A percentile compares a stretch with the other conserved stretches of the same genome.
Conservation (phyloP, 37 sponge, comb jelly and placozoan species). For the Spongilla lacustris region DNA sequence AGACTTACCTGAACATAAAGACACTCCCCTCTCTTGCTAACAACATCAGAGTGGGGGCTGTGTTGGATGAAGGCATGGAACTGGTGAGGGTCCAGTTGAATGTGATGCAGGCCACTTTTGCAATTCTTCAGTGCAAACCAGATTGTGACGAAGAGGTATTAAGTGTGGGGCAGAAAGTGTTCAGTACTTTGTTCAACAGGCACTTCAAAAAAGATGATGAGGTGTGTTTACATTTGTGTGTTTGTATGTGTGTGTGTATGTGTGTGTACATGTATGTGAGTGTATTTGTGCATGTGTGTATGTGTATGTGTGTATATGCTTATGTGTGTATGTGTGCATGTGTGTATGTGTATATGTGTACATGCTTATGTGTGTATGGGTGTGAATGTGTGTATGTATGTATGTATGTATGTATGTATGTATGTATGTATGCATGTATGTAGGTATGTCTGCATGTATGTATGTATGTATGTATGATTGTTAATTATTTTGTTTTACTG, state of each 20-base stretch:
- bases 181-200: slow-evolving; percentile 39
- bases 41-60: neutral
- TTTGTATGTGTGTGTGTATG: neutral
- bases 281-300: neutral
- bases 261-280: neutral
- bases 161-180: slow-evolving; percentile 19
- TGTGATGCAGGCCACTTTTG: slow-evolving; percentile 56
- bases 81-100: slow-evolving; percentile 25
- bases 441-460: no score
- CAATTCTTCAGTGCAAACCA: slow-evolving; percentile 21
- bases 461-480: no score
- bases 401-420: neutral
- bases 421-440: neutral
- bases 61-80: neutral
- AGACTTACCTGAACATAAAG: slow-evolving; percentile 40
- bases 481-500: no score
- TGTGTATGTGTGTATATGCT: neutral
- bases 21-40: neutral
- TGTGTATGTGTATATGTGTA: neutral
- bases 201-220: slow-evolving; percentile 44
- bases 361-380: neutral
- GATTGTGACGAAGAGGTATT: slow-evolving; percentile 6
- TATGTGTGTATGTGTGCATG: no score
- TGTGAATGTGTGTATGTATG: neutral
- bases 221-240: neutral